Evolutionary conservation across 2,888 invertebrate species (phyloP).

Genomic region (Eupithecia exiguata): DNA sequence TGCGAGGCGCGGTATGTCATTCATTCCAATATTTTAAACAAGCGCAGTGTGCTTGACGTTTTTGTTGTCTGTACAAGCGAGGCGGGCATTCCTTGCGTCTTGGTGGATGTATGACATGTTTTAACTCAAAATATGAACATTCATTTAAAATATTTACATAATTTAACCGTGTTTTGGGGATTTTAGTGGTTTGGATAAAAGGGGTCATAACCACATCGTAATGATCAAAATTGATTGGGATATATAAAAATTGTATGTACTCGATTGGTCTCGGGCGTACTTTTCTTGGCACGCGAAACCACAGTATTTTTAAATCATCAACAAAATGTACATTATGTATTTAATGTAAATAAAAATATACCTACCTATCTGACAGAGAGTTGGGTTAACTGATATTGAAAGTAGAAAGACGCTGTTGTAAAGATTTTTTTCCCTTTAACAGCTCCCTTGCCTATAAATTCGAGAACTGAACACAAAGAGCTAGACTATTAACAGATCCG

Average conservation of each 20-base stretch:
- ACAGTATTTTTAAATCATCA: background rate
- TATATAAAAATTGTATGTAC: background rate
- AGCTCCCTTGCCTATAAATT: slow-evolving; percentile 42
- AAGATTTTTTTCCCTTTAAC: background rate
- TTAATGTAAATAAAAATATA: too few species aligned
- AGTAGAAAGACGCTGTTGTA: background rate
- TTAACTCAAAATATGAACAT: slow-evolving; percentile 47
- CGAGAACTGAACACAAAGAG: slow-evolving; percentile 50
- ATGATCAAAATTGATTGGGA: slow-evolving; percentile 14
- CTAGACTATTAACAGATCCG: slow-evolving; percentile 59
- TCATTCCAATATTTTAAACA: slow-evolving; percentile 84
- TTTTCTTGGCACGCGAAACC: background rate
- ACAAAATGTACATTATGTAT: background rate
- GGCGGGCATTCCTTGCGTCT: slow-evolving; percentile 70
- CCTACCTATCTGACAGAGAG: background rate
- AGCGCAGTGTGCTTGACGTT: slow-evolving; percentile 71
- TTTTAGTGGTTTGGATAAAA: slow-evolving; percentile 23
- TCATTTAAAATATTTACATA: slow-evolving; percentile 36
- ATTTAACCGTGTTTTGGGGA: slow-evolving; percentile 13
- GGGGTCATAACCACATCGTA: slow-evolving; percentile 1
- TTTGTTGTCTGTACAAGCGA: slow-evolving; percentile 78
- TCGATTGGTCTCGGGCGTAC: background rate
- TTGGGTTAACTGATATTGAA: background rate
- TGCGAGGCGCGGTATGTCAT: slow-evolving; percentile 82
- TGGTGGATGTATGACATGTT: slow-evolving; percentile 56